Conservation (phyloP, 2,888 invertebrate genomes). For the Lutraria lutraria region DNA sequence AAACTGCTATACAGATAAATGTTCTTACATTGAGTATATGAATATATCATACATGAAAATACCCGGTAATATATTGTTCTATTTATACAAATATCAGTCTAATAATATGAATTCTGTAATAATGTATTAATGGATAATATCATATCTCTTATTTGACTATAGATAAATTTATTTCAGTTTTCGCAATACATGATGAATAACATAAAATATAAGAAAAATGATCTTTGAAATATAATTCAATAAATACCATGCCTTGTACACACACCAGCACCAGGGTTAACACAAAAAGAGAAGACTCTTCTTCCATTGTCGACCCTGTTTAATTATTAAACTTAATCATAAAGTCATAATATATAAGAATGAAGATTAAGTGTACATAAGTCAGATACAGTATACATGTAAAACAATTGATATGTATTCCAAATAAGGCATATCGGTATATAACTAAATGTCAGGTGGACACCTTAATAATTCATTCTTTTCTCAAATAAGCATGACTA, state of each 20-base stretch:
- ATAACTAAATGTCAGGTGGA: neutral
- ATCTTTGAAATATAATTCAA: too few relatives aligned
- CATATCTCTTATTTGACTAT: neutral
- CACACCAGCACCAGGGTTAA: too few relatives aligned
- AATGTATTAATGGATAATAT: neutral
- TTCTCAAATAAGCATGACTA: neutral
- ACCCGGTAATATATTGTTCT: neutral
- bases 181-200: too few relatives aligned
- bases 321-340: neutral
- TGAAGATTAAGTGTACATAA: neutral
- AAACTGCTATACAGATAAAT: neutral
- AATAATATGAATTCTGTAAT: constrained; percentile 4
- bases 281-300: too few relatives aligned
- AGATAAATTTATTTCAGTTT: too few relatives aligned
- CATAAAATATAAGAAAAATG: too few relatives aligned
- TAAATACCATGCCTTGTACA: too few relatives aligned
- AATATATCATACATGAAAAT: neutral
- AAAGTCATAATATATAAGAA: neutral
- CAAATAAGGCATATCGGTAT: neutral
- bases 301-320: too few relatives aligned
- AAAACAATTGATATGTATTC: constrained; percentile 18
- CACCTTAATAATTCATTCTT: neutral
- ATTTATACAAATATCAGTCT: neutral
- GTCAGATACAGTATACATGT: neutral
- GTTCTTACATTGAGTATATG: neutral